Base-by-base conservation (phyloP, 2,113 vertebrate species). In the Chrysemys picta region DNA sequence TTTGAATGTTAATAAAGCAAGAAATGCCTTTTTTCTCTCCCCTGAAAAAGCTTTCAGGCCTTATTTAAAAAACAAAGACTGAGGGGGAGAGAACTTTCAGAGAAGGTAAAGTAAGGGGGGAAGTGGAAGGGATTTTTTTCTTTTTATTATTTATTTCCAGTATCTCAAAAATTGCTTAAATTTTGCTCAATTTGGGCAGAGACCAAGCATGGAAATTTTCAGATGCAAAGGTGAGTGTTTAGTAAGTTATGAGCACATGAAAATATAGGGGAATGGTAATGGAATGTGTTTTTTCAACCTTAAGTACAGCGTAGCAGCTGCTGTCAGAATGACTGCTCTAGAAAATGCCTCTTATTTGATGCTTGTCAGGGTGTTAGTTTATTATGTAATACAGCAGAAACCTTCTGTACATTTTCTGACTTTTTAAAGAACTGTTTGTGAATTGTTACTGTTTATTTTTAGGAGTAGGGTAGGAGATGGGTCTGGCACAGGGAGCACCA, bases 261-360 rank as follows among this genome's bases (percentile, higher is more conserved):
- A 19, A 47, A 25, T 2, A 4, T 84, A 21, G 0, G 2, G 9
- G 24, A 84, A 83, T 76, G 14, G 47, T 54, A 4, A 1, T 3
- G 16, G 50, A 4, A 65, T 76, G 90, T 92, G 85, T 59, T 31
- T n/a, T 0, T 0, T 50, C 62, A 3, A 0, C 1, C 0, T 79
- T 13, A 84, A 80, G n/a, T 5, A 7, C 27, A 2, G 53, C 57
- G 38, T 59, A 2, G 22, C 8, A 45, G 22, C 65, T 12, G 1
- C 0, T 0, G 31, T 91, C 21, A 47, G 3, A 42, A 47, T 72
- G 50, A 27, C 19, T 84, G 38, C 53, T 82, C 75, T 24, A 22
- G 25, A 45, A 84, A 79, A 27, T 22, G 24, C 2, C 3, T 72
- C 42, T 47, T 22, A 82, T 8, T 75, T 84, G 52, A 83, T n/a